Percentiles rank a stretch among this genome's conserved stretches.
These are phyloP conservation scores for Megaustenia siamemsis DNA, from an alignment of 2,888 invertebrate species.

Conservation along the genomic window DNA sequence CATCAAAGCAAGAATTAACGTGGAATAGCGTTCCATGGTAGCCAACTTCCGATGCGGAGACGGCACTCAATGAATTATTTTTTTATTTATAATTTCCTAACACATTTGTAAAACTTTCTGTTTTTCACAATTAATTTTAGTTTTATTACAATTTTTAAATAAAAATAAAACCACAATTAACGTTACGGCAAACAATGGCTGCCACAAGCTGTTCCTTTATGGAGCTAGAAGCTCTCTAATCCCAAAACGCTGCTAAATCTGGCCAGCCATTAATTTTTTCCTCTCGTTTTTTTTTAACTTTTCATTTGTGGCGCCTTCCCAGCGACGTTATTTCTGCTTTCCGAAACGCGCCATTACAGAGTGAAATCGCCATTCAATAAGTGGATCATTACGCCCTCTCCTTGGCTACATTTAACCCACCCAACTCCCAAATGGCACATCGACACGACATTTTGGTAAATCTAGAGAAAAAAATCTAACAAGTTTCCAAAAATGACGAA, in stretches of 20 bases:
- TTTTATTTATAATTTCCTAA: too few relatives aligned
- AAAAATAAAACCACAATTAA: too few relatives aligned
- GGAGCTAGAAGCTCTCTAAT: background rate
- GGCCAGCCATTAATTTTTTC: constrained; percentile 4
- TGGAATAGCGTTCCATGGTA: too few relatives aligned
- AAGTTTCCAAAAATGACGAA: background rate
- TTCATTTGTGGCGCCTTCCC: background rate
- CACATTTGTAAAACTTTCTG: too few relatives aligned
- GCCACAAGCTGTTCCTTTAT: background rate
- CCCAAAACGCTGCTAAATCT: background rate
- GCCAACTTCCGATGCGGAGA: too few relatives aligned
- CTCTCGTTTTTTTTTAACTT: background rate
- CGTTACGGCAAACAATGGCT: background rate
- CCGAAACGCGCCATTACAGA: background rate
- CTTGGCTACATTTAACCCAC: background rate
- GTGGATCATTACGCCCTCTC: background rate
- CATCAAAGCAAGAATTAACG: too few relatives aligned
- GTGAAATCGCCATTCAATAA: background rate
- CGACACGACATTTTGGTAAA: constrained; percentile 4
- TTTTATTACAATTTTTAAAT: too few relatives aligned
- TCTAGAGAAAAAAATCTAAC: too few relatives aligned
- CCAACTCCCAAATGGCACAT: constrained; percentile 1
- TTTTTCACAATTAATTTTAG: too few relatives aligned
- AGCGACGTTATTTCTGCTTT: background rate
- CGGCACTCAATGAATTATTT: too few relatives aligned